These are phyloP conservation scores for Leptopilina boulardi DNA, from an alignment of 1,140 invertebrate genomes.

Conservation along the genomic window DNA sequence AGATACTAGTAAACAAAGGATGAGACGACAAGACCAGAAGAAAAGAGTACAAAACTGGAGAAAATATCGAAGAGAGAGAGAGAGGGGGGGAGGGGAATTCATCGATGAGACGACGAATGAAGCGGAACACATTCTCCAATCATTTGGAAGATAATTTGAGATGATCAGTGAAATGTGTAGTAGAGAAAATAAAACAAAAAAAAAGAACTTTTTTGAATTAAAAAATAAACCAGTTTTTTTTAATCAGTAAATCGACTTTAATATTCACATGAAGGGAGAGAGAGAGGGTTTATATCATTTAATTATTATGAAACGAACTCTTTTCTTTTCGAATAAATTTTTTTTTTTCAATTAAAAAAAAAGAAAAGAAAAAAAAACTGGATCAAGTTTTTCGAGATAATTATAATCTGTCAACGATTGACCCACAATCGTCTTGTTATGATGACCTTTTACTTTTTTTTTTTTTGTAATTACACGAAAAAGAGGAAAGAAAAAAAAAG, in stretches of 20 bases:
- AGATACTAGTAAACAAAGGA: neutral
- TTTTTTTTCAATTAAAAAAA: neutral
- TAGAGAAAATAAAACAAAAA: neutral
- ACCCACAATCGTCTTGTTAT: neutral
- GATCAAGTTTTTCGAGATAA: slow-evolving; percentile 7
- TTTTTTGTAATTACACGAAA: neutral
- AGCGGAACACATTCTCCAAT: slow-evolving; percentile 1
- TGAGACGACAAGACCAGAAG: too few relatives aligned
- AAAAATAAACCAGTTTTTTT: too few relatives aligned
- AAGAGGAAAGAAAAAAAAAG: neutral
- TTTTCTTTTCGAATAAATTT: neutral
- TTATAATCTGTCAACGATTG: neutral
- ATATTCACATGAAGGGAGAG: too few relatives aligned
- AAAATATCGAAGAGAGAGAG: too few relatives aligned
- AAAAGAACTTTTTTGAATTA: neutral
- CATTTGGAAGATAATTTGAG: neutral
- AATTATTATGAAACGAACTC: neutral
- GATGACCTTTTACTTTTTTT: neutral
- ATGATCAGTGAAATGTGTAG: neutral
- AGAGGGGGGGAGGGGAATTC: neutral
- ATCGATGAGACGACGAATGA: neutral
- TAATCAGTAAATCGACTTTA: too few relatives aligned
- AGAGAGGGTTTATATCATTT: too few relatives aligned
- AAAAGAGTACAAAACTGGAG: too few relatives aligned
- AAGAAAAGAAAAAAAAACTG: neutral